Evolutionary conservation across 2,888 invertebrate genomes (phyloP).

Genomic region (Limnephilus lunatus): DNA sequence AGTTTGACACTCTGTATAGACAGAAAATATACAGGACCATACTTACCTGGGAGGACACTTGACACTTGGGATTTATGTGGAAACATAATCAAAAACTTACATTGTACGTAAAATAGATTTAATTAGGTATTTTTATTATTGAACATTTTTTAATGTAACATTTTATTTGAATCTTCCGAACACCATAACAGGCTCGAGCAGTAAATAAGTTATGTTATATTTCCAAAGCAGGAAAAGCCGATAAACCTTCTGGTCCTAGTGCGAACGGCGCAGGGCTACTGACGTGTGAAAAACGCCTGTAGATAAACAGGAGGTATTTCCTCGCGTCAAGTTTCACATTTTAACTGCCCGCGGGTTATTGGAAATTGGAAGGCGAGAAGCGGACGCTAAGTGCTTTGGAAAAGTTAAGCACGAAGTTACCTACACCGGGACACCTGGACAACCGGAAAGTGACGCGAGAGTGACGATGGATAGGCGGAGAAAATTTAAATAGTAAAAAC

Average conservation of each 20-base stretch:
- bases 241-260: background rate
- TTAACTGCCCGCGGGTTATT: constrained; percentile 17
- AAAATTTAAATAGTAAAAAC: background rate
- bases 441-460: background rate
- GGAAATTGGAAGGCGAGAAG: constrained; percentile 7
- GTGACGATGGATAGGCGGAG: background rate
- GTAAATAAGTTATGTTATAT: too few species aligned
- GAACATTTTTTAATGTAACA: too few species aligned
- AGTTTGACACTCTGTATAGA: too few species aligned
- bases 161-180: too few species aligned
- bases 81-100: too few species aligned
- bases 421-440: background rate
- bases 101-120: too few species aligned
- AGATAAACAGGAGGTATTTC: constrained; percentile 17
- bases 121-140: too few species aligned
- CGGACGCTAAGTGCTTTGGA: background rate
- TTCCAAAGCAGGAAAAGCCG: background rate
- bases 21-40: too few species aligned
- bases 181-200: too few species aligned
- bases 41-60: too few species aligned
- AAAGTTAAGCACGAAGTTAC: constrained; percentile 5
- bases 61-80: too few species aligned
- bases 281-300: background rate
- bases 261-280: background rate
- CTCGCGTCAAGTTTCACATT: constrained; percentile 31